These are phyloP conservation scores for Chorisops tibialis DNA, from an alignment of 2,888 invertebrate genomes.

Conservation along the genomic window DNA sequence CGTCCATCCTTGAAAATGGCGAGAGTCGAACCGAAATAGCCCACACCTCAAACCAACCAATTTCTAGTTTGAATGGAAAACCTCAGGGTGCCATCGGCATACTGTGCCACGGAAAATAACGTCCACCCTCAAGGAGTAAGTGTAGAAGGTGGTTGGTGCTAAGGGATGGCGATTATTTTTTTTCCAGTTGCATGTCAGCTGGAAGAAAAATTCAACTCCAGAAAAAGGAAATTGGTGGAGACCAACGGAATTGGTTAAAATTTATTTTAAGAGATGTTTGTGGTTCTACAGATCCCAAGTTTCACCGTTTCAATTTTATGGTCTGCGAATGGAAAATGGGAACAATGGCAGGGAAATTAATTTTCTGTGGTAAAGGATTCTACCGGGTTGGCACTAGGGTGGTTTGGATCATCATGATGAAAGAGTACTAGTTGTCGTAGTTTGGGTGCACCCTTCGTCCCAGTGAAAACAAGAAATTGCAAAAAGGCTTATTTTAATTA, in stretches of 20 bases:
- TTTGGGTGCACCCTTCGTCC: too few relatives aligned
- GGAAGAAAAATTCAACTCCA: slow-evolving; percentile 6
- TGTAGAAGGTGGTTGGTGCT: neutral
- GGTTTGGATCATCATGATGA: too few relatives aligned
- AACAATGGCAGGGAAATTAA: neutral
- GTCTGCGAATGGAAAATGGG: neutral
- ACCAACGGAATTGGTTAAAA: neutral
- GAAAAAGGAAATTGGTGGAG: neutral
- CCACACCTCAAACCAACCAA: slow-evolving; percentile 5
- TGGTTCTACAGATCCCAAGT: neutral
- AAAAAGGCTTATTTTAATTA: too few relatives aligned
- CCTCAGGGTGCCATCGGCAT: neutral
- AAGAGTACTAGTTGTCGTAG: too few relatives aligned
- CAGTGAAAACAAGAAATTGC: too few relatives aligned
- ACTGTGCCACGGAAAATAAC: slow-evolving; percentile 1
- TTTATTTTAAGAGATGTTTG: slow-evolving; percentile 2
- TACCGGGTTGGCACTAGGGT: too few relatives aligned
- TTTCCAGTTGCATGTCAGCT: slow-evolving; percentile 1
- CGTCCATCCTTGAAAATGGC: too few relatives aligned
- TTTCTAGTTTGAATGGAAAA: slow-evolving; percentile 15
- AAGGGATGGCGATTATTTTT: neutral
- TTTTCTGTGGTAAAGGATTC: neutral
- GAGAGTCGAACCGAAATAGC: neutral
- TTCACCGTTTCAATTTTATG: neutral
- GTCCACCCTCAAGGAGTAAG: neutral